Evolutionary conservation across 2,888 invertebrate genomes (phyloP).

Genomic region (Noctua fimbriata): DNA sequence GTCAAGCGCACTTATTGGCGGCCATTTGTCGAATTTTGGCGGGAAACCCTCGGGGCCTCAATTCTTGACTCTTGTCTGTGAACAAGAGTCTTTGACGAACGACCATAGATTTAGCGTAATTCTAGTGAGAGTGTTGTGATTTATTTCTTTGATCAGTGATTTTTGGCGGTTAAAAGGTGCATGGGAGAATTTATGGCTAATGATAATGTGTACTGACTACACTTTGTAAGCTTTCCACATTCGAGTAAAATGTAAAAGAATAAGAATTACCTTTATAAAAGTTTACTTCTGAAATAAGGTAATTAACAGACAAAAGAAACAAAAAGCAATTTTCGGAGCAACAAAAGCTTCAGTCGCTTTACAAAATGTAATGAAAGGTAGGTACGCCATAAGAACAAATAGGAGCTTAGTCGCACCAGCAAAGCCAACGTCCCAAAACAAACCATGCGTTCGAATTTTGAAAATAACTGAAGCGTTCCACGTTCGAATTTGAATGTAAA

Average conservation of each 20-base stretch:
- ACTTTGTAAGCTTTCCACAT: neutral
- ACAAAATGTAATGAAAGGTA: conserved; percentile 7
- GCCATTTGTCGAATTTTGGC: conserved; percentile 52
- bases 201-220: neutral
- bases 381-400: conserved; percentile 1
- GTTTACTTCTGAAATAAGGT: neutral
- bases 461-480: conserved; percentile 32
- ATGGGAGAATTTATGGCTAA: neutral
- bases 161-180: neutral
- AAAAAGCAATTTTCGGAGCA: neutral
- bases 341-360: neutral
- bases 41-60: conserved; percentile 43
- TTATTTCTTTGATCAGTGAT: conserved; percentile 17
- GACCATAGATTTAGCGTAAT: conserved; percentile 35
- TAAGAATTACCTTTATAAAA: neutral
- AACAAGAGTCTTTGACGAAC: conserved; percentile 65
- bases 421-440: conserved; percentile 18
- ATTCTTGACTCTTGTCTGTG: conserved; percentile 60
- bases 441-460: conserved; percentile 38
- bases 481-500: conserved; percentile 43
- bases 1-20: conserved; percentile 45
- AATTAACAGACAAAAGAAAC: neutral
- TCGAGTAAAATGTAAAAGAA: neutral
- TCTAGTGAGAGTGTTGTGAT: conserved; percentile 6
- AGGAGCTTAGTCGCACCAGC: neutral